These are phyloP conservation scores for Myotis brandtii DNA, from an alignment of 2,113 vertebrate genomes.

Conservation along the genomic window DNA sequence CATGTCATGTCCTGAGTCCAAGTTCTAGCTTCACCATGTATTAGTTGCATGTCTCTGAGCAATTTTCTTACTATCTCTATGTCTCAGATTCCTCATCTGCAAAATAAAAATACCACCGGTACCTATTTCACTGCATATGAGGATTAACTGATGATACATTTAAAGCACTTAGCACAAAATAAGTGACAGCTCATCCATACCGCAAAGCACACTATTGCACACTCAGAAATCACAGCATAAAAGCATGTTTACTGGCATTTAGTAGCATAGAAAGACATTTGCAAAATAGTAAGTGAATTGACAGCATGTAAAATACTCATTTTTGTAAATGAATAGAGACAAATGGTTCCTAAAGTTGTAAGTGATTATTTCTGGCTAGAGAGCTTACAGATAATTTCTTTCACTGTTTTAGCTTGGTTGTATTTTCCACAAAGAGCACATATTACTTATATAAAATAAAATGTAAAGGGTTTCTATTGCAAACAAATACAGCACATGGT, in stretches of 20 bases:
- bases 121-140: not conserved
- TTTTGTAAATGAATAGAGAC: slow-evolving; percentile 11
- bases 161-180: slow-evolving; percentile 6
- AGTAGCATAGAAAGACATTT: not conserved
- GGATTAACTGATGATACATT: not conserved
- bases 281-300: not conserved
- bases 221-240: not conserved
- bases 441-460: slow-evolving; percentile 31
- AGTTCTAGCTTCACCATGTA: not conserved
- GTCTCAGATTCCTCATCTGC: not conserved
- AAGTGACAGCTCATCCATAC: not conserved
- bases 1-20: not conserved
- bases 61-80: not conserved
- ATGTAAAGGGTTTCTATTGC: not conserved
- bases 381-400: not conserved
- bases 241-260: not conserved
- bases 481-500: not conserved
- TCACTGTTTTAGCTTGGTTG: slow-evolving; percentile 26
- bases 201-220: not conserved
- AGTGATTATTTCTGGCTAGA: not conserved
- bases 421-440: not conserved
- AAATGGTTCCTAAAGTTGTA: not conserved
- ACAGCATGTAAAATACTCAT: not conserved
- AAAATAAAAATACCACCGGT: not conserved
- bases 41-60: not conserved